Evolutionary conservation across 2,113 vertebrate species (phyloP).

Genomic region (Trematocara variabile): DNA sequence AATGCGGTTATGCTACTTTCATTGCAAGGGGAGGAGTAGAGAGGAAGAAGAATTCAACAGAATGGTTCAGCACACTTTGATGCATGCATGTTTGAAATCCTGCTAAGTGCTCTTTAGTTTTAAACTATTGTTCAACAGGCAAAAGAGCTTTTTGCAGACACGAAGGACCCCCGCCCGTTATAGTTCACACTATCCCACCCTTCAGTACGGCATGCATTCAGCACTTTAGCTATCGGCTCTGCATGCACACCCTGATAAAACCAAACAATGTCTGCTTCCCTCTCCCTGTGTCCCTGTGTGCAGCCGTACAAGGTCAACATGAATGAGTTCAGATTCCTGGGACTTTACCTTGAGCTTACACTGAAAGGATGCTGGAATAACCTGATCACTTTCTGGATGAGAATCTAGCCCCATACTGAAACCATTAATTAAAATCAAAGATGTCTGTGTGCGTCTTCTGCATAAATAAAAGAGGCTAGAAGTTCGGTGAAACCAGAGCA

Average conservation of each 20-base stretch:
- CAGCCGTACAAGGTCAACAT: not conserved
- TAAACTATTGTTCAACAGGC: not conserved
- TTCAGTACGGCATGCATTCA: not conserved
- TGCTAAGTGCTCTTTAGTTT: not conserved
- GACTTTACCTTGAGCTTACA: not conserved
- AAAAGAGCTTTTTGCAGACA: not conserved
- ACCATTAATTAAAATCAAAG: not conserved
- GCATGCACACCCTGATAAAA: slow-evolving; percentile 3
- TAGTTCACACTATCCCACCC: not conserved
- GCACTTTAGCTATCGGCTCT: slow-evolving; percentile 34
- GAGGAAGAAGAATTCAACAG: not conserved
- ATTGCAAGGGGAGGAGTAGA: not conserved
- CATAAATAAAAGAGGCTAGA: not conserved
- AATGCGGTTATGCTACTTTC: not conserved
- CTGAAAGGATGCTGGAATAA: not conserved
- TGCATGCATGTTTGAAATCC: not conserved
- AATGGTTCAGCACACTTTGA: not conserved
- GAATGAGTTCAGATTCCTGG: not conserved
- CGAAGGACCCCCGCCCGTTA: not conserved
- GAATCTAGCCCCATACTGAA: not conserved
- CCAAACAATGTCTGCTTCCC: slow-evolving; percentile 10
- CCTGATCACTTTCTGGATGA: not conserved
- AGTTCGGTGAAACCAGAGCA: not conserved
- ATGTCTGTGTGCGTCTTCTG: not conserved
- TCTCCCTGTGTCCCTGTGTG: not conserved